Base-by-base conservation (phyloP, 37 sponge, comb jelly and placozoan genomes). In the Chondrilla cf. caribensis region DNA sequence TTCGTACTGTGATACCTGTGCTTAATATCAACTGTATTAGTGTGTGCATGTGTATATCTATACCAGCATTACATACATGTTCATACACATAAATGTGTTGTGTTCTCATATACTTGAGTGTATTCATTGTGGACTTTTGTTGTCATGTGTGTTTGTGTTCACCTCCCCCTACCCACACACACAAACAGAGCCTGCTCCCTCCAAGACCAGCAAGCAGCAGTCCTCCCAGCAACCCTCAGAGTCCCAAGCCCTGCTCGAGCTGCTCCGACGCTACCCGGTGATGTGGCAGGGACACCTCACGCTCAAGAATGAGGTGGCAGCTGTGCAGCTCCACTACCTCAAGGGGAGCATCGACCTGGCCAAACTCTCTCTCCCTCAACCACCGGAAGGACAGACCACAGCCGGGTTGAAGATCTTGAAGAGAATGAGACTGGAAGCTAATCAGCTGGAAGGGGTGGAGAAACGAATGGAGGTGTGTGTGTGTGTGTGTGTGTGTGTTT, bases 221-320 rank as follows among this genome's bases (percentile, higher is more conserved):
- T n/a, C n/a, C n/a, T n/a, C n/a, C n/a, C n/a, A 66, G 28, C 77
- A 73, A 38, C 29, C 44, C 37, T 24, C 25, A 77, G 54, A n/a
- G n/a, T n/a, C n/a, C n/a, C 78, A 75, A 39, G 75, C 77, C 84
- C 88, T 87, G 35, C 24, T 87, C 41, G 70, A 87, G 60, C 79
- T 87, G 5, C 83, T 87, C 51, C 75, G 88, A 42, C 78, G 94
- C 3, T 98, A 98, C 42, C 99, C 99, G 25, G 92, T 98, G 28
- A 87, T 98, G 92, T 98, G 99, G 99, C 96, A 98, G 58, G 99
- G 99, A 17, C 86, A 90, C 37, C 83, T 98, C 32, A 84, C 88
- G 25, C 92, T 98, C n/a, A 98, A 98, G 89, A 94, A 98, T 81
- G 95, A 98, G n/a, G 18, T 75, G 8, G 94, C 93, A 26, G 94